Base-by-base conservation (phyloP, 1,140 invertebrate genomes). In the Stenopsyche tienmushanensis region DNA sequence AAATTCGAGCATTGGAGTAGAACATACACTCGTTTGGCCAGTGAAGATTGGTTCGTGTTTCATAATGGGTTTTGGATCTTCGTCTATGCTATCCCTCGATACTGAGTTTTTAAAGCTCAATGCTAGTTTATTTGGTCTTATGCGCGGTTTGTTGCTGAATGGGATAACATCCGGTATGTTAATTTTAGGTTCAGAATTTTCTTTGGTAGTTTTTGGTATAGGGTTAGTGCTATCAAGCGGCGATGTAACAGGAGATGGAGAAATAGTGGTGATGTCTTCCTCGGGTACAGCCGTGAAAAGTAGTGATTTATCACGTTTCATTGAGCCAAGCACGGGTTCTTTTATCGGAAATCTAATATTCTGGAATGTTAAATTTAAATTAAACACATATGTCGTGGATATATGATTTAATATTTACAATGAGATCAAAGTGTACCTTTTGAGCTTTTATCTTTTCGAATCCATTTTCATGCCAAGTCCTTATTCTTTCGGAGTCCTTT, bases 211-310 rank as follows among this genome's bases (percentile, higher is more conserved):
- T 72, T 76, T 76, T 71, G 68, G 72, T 66, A 57, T 75, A 8
- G 42, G 18, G 64, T 64, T 24, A 62, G 65, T 29, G 72, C 71
- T 23, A 70, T 71, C 21, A 67, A 74, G 24, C 1, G 68, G 64
- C 15, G 68, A 69, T 24, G 70, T 75, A 71, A 71, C 68, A 65
- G 71, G 75, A 73, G 5, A 76, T 2, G 74, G 76, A 1, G 74
- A 78, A 59, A 74, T 78, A 73, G 77, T 77, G 24, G 74, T 79
- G 69, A 80, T 82, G 39, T 83, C 85, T 74, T 90, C 88, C 78
- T 92, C 90, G 1, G 89, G 89, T 23, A 90, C 87, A 1, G 86
- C 83, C 0, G 89, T 91, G 65, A 91, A 91, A 23, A 91, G 85
- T 1, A 90, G 75, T 0, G 89, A 91, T 55, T 87, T 86, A 72